phyloP scores from a whole-genome alignment of 2,888 invertebrate species.

The Reticulitermes lucifugus region DNA sequence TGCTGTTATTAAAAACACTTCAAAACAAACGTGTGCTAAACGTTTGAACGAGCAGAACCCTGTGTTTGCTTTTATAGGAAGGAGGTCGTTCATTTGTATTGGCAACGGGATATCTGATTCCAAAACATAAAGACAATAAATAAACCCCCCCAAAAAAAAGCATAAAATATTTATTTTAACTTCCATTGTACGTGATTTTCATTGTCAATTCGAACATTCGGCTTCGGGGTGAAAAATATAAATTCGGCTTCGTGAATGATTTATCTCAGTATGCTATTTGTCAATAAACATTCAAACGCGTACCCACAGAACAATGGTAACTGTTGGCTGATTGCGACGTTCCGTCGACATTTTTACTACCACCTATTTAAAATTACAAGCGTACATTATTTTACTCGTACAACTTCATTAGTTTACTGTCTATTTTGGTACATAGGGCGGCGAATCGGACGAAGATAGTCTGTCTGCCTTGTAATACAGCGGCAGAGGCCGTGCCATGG shows the following conservation, averaged over 20 bases:
- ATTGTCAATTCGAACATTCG: neutral
- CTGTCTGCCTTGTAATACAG: too few relatives aligned
- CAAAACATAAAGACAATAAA: slow-evolving; percentile 15
- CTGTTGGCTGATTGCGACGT: neutral
- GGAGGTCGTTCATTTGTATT: neutral
- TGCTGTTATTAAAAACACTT: too few relatives aligned
- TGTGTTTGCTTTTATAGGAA: too few relatives aligned
- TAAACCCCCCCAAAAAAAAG: neutral
- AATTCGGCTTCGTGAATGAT: slow-evolving; percentile 19
- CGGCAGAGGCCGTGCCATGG: too few relatives aligned
- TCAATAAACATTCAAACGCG: neutral
- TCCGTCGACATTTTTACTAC: neutral
- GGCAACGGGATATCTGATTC: neutral
- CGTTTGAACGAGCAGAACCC: too few relatives aligned
- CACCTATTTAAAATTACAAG: neutral
- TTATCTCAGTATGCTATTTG: slow-evolving; percentile 16
- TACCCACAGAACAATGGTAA: neutral
- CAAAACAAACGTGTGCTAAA: too few relatives aligned
- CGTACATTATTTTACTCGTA: too few relatives aligned
- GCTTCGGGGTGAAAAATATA: slow-evolving; percentile 23
- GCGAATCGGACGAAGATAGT: too few relatives aligned
- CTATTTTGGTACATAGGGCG: too few relatives aligned
- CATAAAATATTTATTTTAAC: slow-evolving; percentile 1
- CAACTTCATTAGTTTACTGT: too few relatives aligned
- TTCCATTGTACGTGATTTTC: neutral